A percentile compares a stretch with the other conserved stretches of the same genome.
These are phyloP conservation scores for Speoplatyrhinus poulsoni DNA, from an alignment of 2,113 vertebrate genomes.

Conservation along the genomic window DNA sequence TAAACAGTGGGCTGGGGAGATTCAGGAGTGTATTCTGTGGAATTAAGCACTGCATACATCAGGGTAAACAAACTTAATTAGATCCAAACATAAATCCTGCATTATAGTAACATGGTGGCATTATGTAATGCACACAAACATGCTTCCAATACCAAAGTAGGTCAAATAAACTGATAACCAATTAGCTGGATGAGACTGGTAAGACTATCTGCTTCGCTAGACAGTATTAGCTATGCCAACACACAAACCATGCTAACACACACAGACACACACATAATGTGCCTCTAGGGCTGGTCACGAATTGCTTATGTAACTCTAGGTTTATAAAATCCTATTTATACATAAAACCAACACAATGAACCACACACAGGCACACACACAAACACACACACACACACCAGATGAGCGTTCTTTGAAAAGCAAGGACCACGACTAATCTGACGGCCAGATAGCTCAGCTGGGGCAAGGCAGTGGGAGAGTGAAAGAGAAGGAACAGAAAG, in stretches of 20 bases:
- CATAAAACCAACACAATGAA: constrained; percentile 11
- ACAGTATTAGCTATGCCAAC: not conserved
- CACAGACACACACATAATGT: constrained; percentile 10
- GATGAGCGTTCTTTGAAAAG: constrained; percentile 43
- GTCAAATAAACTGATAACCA: constrained; percentile 40
- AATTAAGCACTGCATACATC: not conserved
- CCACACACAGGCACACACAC: not conserved
- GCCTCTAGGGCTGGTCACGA: constrained; percentile 28
- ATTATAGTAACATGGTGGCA: not conserved
- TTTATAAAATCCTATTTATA: constrained; percentile 38
- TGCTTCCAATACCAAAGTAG: constrained; percentile 14
- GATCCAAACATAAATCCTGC: not conserved
- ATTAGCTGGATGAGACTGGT: constrained; percentile 29
- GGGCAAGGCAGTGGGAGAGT: constrained; percentile 21
- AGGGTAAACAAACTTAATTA: not conserved
- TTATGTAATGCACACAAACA: not conserved
- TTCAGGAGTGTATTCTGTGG: too few relatives aligned
- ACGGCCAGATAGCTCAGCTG: constrained; percentile 18
- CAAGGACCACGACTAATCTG: constrained; percentile 50
- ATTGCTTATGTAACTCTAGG: constrained; percentile 62
- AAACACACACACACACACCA: constrained; percentile 16
- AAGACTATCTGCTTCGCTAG: too few relatives aligned
- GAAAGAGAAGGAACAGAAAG: constrained; percentile 1
- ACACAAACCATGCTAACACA: not conserved
- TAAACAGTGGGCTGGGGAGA: too few relatives aligned